Conservation (phyloP, 2,888 invertebrate genomes). For the Isotomurus palustris region DNA sequence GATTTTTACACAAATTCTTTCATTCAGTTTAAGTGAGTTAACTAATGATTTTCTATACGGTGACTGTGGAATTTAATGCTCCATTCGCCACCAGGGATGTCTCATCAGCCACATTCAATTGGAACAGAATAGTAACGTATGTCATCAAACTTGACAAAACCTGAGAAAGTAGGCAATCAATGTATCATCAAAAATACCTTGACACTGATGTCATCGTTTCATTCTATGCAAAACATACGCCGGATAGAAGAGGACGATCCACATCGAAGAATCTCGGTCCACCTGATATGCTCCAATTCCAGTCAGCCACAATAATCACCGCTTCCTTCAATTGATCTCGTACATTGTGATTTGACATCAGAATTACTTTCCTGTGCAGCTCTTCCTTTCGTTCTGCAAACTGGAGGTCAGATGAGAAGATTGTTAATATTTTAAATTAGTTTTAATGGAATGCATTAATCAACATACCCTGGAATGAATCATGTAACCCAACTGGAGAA, state of each 20-base stretch:
- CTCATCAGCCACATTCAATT: slow-evolving; percentile 19
- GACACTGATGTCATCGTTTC: neutral
- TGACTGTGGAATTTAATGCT: neutral
- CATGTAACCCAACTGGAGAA: slow-evolving; percentile 28
- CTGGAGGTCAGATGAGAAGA: slow-evolving; percentile 4
- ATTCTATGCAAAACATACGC: slow-evolving; percentile 14
- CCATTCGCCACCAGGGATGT: neutral
- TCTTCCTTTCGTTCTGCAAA: slow-evolving; percentile 23
- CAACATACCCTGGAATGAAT: slow-evolving; percentile 22
- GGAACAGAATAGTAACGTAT: slow-evolving; percentile 35
- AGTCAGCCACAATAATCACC: slow-evolving; percentile 17
- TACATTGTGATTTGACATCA: slow-evolving; percentile 27
- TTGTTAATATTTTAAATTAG: neutral
- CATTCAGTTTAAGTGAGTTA: no score
- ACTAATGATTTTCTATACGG: no score
- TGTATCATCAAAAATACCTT: neutral
- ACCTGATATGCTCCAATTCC: slow-evolving; percentile 29
- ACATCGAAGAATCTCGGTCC: slow-evolving; percentile 31
- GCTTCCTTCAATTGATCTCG: slow-evolving; percentile 32
- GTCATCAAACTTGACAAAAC: slow-evolving; percentile 36
- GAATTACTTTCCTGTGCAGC: slow-evolving; percentile 23
- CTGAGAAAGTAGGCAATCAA: slow-evolving; percentile 9
- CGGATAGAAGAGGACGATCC: slow-evolving; percentile 29
- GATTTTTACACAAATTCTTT: no score
- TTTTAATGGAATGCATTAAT: neutral